These are phyloP conservation scores for Parazoanthus atlanticus DNA, from an alignment of 92 coral and sea anemone genomes.

Conservation along the genomic window DNA sequence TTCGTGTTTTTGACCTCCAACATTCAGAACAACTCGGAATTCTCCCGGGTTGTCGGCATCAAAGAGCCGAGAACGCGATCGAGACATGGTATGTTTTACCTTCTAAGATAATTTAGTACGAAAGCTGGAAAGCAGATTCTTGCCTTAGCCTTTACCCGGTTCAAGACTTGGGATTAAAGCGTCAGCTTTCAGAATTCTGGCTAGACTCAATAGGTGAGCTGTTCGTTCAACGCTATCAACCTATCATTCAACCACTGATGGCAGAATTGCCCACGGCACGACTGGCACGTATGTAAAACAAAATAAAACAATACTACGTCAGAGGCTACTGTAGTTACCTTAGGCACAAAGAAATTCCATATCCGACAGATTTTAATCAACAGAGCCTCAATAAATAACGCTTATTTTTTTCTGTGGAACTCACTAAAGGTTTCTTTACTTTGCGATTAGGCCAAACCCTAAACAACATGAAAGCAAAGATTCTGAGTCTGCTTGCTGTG, in stretches of 20 bases:
- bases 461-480: constrained; percentile 3
- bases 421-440: constrained; percentile 27
- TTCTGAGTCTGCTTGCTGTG: constrained; percentile 7
- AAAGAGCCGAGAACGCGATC: constrained; percentile 85
- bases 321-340: neutral
- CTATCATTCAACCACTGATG: constrained; percentile 3
- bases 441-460: constrained; percentile 16
- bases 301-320: constrained; percentile 9
- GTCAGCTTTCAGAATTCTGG: constrained; percentile 10
- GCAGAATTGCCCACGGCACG: constrained; percentile 31
- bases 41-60: constrained; percentile 93
- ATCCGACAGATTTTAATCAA: constrained; percentile 42
- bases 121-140: constrained; percentile 1
- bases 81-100: constrained; percentile 60
- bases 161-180: neutral
- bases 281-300: neutral
- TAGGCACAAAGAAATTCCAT: constrained; percentile 21
- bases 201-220: neutral
- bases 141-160: neutral
- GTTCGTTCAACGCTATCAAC: constrained; percentile 10
- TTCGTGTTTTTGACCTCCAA: constrained; percentile 97
- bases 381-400: constrained; percentile 24
- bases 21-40: constrained; percentile 80
- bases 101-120: neutral
- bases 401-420: neutral